Base-by-base conservation (phyloP, 2,888 invertebrate genomes). In the Cremastinae sp. region DNA sequence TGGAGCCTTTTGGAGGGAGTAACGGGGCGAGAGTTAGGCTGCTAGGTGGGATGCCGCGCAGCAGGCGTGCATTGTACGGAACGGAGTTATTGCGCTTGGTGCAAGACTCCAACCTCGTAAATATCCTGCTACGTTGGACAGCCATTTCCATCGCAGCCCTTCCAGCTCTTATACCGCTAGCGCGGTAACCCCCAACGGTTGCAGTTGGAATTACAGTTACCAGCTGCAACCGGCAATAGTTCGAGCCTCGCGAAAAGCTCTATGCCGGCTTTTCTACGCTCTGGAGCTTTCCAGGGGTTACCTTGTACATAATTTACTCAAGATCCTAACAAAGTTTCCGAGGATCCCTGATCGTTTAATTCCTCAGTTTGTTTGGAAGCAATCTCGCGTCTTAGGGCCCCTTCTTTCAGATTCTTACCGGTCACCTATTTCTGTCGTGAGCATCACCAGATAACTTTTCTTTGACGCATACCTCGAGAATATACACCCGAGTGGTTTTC, bases 301-400 rank as follows among this genome's bases (percentile, higher is more conserved):
- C 62, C 9, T 62, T 18, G 47, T 73, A 75, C 83, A 85, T 86
- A 85, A 86, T 86, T 86, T 83, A 85, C 84, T 83, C 81, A 81
- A 80, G 83, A 85, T 85, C 83, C 82, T 78, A 83, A 83, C 82
- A 83, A 85, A 87, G 82, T 86, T 86, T 73, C 62, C 35, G 59
- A 49, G 56, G 75, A 45, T 65, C 70, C 62, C 79, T 81, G 81
- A 82, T 84, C 80, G 79, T 80, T 83, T 84, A 81, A 84, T 83
- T 82, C 78, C 78, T 76, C 43, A 65, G 68, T 73, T 74, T 69
- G 39, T 58, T 71, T 78, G 74, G 75, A 76, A 71, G 16, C 56
- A 58, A 28, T 35, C n/a, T 61, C 45, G 28, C 10, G 35, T 58
- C 18, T 55, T 43, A 16, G 45, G 45, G 59, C 58, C 12, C 8